Percentiles rank a stretch among this genome's conserved stretches.
These are phyloP conservation scores for Sebastes miniatus DNA, from an alignment of 2,797 vertebrate genomes.

Conservation along the genomic window DNA sequence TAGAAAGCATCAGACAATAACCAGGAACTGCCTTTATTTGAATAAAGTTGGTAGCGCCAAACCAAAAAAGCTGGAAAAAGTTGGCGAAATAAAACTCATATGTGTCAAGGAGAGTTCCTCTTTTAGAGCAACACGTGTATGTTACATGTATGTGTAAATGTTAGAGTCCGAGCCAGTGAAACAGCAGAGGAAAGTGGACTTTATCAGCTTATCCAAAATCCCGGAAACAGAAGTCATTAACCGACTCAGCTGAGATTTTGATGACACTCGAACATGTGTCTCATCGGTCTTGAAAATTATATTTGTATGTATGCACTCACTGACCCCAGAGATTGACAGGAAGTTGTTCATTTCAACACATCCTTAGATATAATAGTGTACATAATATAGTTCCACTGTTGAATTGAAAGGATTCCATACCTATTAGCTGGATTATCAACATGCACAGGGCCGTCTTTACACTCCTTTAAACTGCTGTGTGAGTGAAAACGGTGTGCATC, in stretches of 20 bases:
- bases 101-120: not conserved
- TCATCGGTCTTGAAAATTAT: not conserved
- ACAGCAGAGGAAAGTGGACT: slow-evolving; percentile 58
- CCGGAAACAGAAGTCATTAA: slow-evolving; percentile 47
- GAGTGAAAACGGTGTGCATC: not conserved
- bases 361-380: not conserved
- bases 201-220: slow-evolving; percentile 53
- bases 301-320: not conserved
- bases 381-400: not conserved
- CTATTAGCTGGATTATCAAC: not conserved
- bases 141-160: not conserved
- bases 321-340: not conserved
- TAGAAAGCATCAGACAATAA: slow-evolving; percentile 62
- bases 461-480: not conserved
- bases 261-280: slow-evolving; percentile 26
- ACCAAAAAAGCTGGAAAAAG: not conserved
- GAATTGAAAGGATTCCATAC: not conserved
- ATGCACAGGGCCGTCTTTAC: not conserved
- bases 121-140: no score
- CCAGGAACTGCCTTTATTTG: slow-evolving; percentile 34
- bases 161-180: not conserved
- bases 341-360: not conserved
- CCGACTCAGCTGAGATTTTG: slow-evolving; percentile 43
- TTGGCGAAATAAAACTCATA: not conserved
- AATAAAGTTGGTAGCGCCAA: slow-evolving; percentile 4